phyloP scores from a whole-genome alignment of 1,140 invertebrate genomes.

The Drosophila persimilis region DNA sequence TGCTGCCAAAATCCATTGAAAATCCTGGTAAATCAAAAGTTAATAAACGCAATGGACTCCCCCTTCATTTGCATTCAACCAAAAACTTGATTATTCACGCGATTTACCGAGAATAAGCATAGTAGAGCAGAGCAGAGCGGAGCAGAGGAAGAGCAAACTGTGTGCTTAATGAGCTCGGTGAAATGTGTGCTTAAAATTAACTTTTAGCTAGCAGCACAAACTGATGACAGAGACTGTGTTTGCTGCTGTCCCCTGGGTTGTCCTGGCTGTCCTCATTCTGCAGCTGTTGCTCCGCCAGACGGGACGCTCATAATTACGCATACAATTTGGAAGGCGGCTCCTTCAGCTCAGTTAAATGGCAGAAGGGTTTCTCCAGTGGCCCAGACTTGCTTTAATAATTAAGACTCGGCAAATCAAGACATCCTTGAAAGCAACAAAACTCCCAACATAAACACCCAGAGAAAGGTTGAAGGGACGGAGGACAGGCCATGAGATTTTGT shows the following conservation, averaged over 20 bases:
- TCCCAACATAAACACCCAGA: conserved; percentile 16
- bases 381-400: conserved; percentile 43
- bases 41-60: conserved; percentile 64
- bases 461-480: neutral
- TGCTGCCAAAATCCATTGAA: conserved; percentile 3
- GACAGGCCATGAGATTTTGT: conserved; percentile 1
- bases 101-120: conserved; percentile 38
- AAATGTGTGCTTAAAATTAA: conserved; percentile 77
- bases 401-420: conserved; percentile 41
- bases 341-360: conserved; percentile 7
- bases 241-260: conserved; percentile 15
- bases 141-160: conserved; percentile 10
- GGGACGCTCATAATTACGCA: conserved; percentile 61
- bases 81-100: conserved; percentile 56
- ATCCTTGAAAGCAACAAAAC: conserved; percentile 14
- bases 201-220: conserved; percentile 55
- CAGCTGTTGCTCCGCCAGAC: conserved; percentile 67
- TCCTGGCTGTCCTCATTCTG: conserved; percentile 22
- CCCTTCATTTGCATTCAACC: conserved; percentile 65
- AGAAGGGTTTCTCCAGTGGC: conserved; percentile 25
- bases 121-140: conserved; percentile 2
- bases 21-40: conserved; percentile 54
- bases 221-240: conserved; percentile 21
- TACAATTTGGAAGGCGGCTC: conserved; percentile 60
- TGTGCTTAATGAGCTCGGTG: conserved; percentile 68